Conservation (phyloP, 1,140 invertebrate genomes). For the Diachasma alloeum region DNA sequence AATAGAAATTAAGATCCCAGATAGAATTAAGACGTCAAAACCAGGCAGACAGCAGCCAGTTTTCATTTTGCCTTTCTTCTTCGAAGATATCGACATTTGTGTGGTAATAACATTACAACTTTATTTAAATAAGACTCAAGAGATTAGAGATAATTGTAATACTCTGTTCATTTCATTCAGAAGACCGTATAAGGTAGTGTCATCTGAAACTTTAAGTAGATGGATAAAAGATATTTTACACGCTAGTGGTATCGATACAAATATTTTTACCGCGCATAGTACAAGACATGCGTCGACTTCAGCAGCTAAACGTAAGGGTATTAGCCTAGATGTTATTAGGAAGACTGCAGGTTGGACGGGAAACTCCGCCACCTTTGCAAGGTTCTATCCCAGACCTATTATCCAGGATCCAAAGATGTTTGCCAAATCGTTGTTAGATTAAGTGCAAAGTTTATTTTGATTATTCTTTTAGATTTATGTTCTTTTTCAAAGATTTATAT, state of each 20-base stretch:
- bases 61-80: neutral
- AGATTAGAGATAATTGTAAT: neutral
- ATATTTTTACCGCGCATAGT: neutral
- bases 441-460: too few species aligned
- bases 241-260: neutral
- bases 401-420: neutral
- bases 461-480: too few species aligned
- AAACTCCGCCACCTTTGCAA: neutral
- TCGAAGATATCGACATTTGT: neutral
- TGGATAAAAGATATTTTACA: neutral
- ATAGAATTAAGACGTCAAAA: conserved; percentile 11
- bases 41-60: neutral
- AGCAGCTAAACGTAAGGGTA: neutral
- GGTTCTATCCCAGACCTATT: neutral
- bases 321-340: neutral
- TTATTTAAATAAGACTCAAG: neutral
- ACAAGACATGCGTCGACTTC: neutral
- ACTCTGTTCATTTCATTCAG: neutral
- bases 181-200: neutral
- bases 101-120: neutral
- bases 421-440: neutral
- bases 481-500: too few species aligned
- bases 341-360: neutral
- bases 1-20: conserved; percentile 3
- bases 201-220: neutral